Conservation (phyloP, 2,888 invertebrate species). For the Eilema depressum region DNA sequence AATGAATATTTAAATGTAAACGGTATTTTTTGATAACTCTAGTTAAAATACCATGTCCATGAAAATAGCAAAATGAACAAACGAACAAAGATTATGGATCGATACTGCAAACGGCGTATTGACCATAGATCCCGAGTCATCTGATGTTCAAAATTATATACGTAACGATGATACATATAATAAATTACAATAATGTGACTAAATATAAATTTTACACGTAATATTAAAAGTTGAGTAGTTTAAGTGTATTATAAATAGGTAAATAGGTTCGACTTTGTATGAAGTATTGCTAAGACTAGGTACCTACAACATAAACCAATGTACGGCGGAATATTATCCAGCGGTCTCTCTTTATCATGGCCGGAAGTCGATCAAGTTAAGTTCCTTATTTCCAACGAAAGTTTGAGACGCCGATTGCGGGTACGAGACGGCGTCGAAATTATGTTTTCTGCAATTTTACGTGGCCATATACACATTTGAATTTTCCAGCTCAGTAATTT, state of each 20-base stretch:
- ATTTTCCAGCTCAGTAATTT: constrained; percentile 58
- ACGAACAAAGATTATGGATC: constrained; percentile 62
- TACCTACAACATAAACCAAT: constrained; percentile 62
- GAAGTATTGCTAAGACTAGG: constrained; percentile 80
- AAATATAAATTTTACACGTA: constrained; percentile 86
- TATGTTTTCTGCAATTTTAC: constrained; percentile 57
- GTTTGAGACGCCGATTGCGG: constrained; percentile 45
- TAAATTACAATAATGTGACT: constrained; percentile 85
- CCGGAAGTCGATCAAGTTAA: constrained; percentile 45
- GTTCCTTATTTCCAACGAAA: constrained; percentile 61
- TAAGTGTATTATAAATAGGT: constrained; percentile 85
- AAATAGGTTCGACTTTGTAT: constrained; percentile 83
- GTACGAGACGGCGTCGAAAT: constrained; percentile 50
- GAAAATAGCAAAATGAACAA: constrained; percentile 67
- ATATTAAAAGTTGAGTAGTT: constrained; percentile 82
- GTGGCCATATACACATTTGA: constrained; percentile 54
- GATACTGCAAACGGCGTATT: constrained; percentile 60
- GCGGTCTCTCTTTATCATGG: constrained; percentile 60
- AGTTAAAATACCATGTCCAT: constrained; percentile 79
- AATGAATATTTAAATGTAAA: constrained; percentile 69
- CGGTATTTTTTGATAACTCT: constrained; percentile 82
- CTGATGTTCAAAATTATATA: constrained; percentile 87
- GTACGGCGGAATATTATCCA: constrained; percentile 58
- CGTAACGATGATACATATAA: constrained; percentile 87
- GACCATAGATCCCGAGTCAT: constrained; percentile 77